Conservation (phyloP, 2,888 invertebrate genomes). For the Schrankia costaestrigalis region DNA sequence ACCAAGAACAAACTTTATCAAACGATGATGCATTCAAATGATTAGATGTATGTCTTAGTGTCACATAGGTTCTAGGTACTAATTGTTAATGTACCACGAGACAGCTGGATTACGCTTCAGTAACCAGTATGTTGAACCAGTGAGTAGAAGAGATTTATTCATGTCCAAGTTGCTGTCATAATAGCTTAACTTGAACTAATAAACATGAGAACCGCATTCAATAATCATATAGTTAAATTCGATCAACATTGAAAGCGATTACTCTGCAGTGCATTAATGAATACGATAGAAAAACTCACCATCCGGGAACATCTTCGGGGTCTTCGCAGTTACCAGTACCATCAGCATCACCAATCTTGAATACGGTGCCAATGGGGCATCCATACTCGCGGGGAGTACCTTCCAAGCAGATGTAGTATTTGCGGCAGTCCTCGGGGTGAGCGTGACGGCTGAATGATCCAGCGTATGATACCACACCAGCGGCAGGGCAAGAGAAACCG, state of each 20-base stretch:
- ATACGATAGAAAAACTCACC: slow-evolving; percentile 82
- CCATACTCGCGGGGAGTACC: slow-evolving; percentile 95
- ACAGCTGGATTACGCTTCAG: slow-evolving; percentile 52
- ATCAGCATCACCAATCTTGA: slow-evolving; percentile 95
- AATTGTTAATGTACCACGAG: slow-evolving; percentile 53
- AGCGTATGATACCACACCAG: slow-evolving; percentile 89
- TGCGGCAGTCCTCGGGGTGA: slow-evolving; percentile 96
- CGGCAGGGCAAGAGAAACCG: slow-evolving; percentile 92
- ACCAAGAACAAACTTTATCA: slow-evolving; percentile 34
- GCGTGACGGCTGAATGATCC: slow-evolving; percentile 97
- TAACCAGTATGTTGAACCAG: slow-evolving; percentile 56
- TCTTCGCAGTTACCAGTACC: slow-evolving; percentile 96
- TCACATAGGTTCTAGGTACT: slow-evolving; percentile 35
- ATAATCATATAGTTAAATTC: not conserved
- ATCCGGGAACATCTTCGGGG: slow-evolving; percentile 97
- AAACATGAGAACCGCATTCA: slow-evolving; percentile 15
- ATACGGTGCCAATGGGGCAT: slow-evolving; percentile 97
- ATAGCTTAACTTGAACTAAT: slow-evolving; percentile 59
- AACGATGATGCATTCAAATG: too few relatives aligned
- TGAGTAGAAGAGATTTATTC: slow-evolving; percentile 53
- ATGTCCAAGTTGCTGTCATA: slow-evolving; percentile 58
- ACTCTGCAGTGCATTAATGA: slow-evolving; percentile 14
- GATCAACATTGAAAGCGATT: slow-evolving; percentile 8
- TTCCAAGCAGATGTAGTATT: slow-evolving; percentile 96
- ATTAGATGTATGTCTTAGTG: too few relatives aligned